Percentiles rank a stretch among this genome's conserved stretches.
Evolutionary conservation across 2,888 invertebrate genomes (phyloP).

Genomic region (Apamea monoglypha): DNA sequence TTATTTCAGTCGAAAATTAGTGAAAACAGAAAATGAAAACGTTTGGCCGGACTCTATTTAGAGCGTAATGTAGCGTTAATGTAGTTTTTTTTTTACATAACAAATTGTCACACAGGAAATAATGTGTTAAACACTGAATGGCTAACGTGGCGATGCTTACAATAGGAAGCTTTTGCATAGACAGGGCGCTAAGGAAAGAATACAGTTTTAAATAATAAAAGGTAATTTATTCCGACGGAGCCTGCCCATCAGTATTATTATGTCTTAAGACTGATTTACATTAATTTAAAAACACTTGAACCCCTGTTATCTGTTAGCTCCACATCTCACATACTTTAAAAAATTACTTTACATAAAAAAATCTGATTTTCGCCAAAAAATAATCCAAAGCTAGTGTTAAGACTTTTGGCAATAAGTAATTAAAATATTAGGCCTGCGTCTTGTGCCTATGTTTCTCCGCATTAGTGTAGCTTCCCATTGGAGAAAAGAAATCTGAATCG

Average conservation of each 20-base stretch:
- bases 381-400: not conserved
- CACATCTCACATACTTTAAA: not conserved
- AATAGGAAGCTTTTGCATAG: not conserved
- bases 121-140: not conserved
- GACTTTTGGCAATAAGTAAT: too few relatives aligned
- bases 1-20: not conserved
- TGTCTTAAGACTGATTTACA: constrained; percentile 1
- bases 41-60: not conserved
- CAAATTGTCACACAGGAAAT: not conserved
- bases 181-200: not conserved
- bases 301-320: not conserved
- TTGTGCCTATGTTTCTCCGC: too few relatives aligned
- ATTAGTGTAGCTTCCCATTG: too few relatives aligned
- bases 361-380: not conserved
- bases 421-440: not conserved
- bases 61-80: not conserved
- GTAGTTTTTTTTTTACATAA: not conserved
- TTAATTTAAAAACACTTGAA: constrained; percentile 16
- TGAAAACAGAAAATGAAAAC: not conserved
- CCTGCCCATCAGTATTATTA: not conserved
- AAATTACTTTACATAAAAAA: too few relatives aligned
- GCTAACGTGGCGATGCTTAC: not conserved
- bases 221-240: constrained; percentile 4
- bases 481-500: too few relatives aligned
- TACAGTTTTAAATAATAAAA: constrained; percentile 17